phyloP scores from a whole-genome alignment of 1,140 invertebrate species.

The Marisa cornuarietis region DNA sequence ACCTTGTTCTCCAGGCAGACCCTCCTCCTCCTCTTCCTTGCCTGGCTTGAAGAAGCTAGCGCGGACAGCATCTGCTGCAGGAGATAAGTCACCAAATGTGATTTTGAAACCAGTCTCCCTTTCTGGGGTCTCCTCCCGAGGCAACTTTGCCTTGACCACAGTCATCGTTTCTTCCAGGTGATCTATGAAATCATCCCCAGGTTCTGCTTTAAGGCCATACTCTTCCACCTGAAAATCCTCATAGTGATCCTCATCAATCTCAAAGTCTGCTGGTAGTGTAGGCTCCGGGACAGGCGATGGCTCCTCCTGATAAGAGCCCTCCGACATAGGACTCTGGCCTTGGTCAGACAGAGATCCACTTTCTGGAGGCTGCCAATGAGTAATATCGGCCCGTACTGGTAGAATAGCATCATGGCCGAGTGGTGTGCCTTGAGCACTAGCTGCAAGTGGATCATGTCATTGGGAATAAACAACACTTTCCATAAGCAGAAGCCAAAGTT shows the following conservation, averaged over 20 bases:
- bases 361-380: not conserved
- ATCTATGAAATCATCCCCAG: conserved; percentile 29
- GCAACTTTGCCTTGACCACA: not conserved
- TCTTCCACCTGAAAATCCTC: not conserved
- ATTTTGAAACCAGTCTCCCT: not conserved
- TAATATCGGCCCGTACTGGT: not conserved
- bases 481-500: no score
- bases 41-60: not conserved
- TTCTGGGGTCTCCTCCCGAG: conserved; percentile 8
- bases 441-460: conserved; percentile 21
- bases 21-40: conserved; percentile 9
- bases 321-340: conserved; percentile 32
- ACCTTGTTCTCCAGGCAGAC: not conserved
- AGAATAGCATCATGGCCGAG: conserved; percentile 12
- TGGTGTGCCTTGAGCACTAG: not conserved
- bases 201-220: conserved; percentile 11
- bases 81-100: not conserved
- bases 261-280: conserved; percentile 34
- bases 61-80: not conserved
- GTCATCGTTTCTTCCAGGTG: conserved; percentile 24
- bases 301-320: conserved; percentile 38
- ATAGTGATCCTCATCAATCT: conserved; percentile 20
- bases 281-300: conserved; percentile 44
- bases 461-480: conserved; percentile 6
- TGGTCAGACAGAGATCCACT: conserved; percentile 18